Conservation (phyloP, 92 coral and sea anemone genomes). For the Porites evermanni region DNA sequence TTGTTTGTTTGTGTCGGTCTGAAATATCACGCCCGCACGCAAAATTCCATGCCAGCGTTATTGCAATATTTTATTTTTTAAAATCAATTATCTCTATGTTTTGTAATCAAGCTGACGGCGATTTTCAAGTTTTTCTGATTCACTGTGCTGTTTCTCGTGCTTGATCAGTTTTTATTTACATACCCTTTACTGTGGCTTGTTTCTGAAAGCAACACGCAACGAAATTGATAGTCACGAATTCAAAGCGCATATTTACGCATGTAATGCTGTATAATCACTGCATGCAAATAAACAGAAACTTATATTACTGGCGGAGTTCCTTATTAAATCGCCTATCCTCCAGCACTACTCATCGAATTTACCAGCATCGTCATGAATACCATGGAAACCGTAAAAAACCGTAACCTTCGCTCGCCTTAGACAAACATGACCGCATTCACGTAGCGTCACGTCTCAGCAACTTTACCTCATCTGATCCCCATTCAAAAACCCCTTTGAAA, state of each 20-base stretch:
- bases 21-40: slow-evolving; percentile 16
- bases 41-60: neutral
- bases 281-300: neutral
- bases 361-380: slow-evolving; percentile 29
- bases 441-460: slow-evolving; percentile 33
- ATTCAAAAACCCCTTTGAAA: too few species aligned
- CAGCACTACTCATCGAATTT: neutral
- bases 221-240: slow-evolving; percentile 4
- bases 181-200: neutral
- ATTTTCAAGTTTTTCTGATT: neutral
- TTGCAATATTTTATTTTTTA: neutral
- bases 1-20: neutral
- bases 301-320: neutral
- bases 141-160: neutral
- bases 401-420: slow-evolving; percentile 19
- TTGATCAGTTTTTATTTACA: neutral
- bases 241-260: neutral
- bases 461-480: neutral
- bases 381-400: slow-evolving; percentile 34
- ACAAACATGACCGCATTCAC: slow-evolving; percentile 32
- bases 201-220: neutral
- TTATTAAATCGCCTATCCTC: neutral
- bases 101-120: neutral
- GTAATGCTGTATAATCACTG: neutral
- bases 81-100: neutral